Percentiles rank a stretch among this genome's conserved stretches.
phyloP scores from a whole-genome alignment of 2,888 invertebrate genomes.

The Rosalia funebris region DNA sequence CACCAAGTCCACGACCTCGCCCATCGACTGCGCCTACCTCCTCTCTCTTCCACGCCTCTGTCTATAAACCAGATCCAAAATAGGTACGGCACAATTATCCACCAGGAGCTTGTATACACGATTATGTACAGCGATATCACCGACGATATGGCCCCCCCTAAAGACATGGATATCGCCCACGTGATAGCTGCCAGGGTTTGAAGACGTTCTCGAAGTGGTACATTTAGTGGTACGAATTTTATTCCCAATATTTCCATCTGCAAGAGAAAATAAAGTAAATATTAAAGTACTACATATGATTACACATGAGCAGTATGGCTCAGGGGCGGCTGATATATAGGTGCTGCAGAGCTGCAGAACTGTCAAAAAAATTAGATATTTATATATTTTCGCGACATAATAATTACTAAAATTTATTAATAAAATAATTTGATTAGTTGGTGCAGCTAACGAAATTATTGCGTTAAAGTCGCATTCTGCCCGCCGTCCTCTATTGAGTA shows the following conservation, averaged over 20 bases:
- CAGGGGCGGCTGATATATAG: too few species aligned
- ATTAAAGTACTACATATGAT: too few species aligned
- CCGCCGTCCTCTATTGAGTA: too few species aligned
- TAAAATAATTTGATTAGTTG: too few species aligned
- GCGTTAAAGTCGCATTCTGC: too few species aligned
- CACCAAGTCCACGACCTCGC: constrained; percentile 73
- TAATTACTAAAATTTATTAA: too few species aligned
- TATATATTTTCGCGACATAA: too few species aligned
- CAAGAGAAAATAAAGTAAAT: constrained; percentile 4
- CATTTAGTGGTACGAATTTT: constrained; percentile 84
- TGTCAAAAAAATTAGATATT: too few species aligned
- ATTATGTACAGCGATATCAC: constrained; percentile 70
- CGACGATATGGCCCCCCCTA: constrained; percentile 68
- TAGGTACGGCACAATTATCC: constrained; percentile 70
- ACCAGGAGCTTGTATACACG: constrained; percentile 67
- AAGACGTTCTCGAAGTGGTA: constrained; percentile 81
- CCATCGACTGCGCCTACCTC: constrained; percentile 62
- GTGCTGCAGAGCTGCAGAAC: too few species aligned
- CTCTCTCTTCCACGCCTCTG: constrained; percentile 69
- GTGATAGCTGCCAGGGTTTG: constrained; percentile 83
- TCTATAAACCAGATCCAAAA: constrained; percentile 72
- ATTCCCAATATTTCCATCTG: constrained; percentile 72
- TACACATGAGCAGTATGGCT: too few species aligned
- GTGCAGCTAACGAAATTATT: too few species aligned
- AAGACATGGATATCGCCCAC: constrained; percentile 76